A percentile compares a stretch with the other conserved stretches of the same genome.
These are phyloP conservation scores for Pelodiscus sinensis DNA, from an alignment of 2,113 vertebrate genomes.

Conservation along the genomic window DNA sequence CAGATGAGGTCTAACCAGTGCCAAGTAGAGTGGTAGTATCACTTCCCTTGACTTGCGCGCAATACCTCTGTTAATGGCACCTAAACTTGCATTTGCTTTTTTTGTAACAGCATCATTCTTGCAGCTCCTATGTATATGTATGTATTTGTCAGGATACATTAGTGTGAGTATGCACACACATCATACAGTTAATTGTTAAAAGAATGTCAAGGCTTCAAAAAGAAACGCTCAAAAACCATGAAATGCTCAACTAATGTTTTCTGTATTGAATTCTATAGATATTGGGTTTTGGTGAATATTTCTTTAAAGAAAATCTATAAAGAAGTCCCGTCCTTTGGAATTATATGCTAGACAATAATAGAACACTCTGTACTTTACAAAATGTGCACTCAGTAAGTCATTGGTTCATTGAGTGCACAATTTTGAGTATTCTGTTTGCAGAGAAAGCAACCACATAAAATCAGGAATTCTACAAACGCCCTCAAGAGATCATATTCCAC, in stretches of 20 bases:
- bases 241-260: neutral
- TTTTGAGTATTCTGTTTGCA: neutral
- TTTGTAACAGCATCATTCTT: neutral
- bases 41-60: neutral
- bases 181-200: neutral
- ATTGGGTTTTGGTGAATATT: neutral
- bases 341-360: neutral
- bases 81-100: neutral
- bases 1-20: neutral
- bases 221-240: neutral
- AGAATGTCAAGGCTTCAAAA: neutral
- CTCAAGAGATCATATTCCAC: fast-evolving
- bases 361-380: neutral
- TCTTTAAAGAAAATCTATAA: neutral
- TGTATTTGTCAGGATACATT: neutral
- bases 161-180: neutral
- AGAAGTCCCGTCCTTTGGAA: neutral
- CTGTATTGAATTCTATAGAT: fast-evolving
- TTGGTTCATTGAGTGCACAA: neutral
- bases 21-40: neutral
- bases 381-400: neutral
- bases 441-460: neutral
- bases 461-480: neutral
- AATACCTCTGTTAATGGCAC: neutral
- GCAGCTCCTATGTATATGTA: neutral